A percentile compares a stretch with the other conserved stretches of the same genome.
phyloP scores from a whole-genome alignment of 2,113 vertebrate species.

The Tiliqua scincoides region DNA sequence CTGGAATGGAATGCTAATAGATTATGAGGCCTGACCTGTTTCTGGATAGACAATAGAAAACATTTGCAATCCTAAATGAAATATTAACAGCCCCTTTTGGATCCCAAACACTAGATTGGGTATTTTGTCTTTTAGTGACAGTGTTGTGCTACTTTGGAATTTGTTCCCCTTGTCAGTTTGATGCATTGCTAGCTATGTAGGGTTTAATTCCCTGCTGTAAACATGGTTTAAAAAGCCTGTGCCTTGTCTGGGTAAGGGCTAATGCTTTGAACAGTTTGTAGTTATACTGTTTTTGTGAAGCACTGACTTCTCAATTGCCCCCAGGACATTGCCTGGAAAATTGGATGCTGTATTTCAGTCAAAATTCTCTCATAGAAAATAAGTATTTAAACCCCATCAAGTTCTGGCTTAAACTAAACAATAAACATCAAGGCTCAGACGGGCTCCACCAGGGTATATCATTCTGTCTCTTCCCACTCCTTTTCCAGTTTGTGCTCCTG shows the following conservation, averaged over 20 bases:
- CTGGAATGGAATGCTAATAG: too few relatives aligned
- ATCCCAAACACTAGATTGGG: slow-evolving; percentile 41
- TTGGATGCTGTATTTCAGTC: not conserved
- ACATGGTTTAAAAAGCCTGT: slow-evolving; percentile 32
- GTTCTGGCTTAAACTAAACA: slow-evolving; percentile 23
- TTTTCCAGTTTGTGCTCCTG: not conserved
- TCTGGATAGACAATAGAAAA: slow-evolving; percentile 48
- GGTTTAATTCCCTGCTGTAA: slow-evolving; percentile 44
- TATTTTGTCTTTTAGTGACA: slow-evolving; percentile 46
- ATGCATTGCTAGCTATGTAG: not conserved
- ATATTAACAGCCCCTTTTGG: slow-evolving; percentile 59
- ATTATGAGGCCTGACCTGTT: too few relatives aligned
- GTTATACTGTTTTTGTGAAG: not conserved
- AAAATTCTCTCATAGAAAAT: slow-evolving; percentile 13
- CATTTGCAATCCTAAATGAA: slow-evolving; percentile 50
- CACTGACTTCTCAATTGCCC: slow-evolving; percentile 11
- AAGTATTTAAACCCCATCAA: slow-evolving; percentile 20
- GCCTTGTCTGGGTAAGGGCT: slow-evolving; percentile 9
- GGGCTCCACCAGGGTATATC: not conserved
- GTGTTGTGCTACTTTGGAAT: slow-evolving; percentile 36
- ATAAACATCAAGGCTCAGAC: slow-evolving; percentile 3
- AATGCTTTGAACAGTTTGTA: slow-evolving; percentile 14
- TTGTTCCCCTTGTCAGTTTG: slow-evolving; percentile 19
- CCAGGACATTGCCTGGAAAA: not conserved
- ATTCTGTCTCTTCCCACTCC: not conserved